phyloP scores from a whole-genome alignment of 2,113 vertebrate genomes.

The Sylvia atricapilla region DNA sequence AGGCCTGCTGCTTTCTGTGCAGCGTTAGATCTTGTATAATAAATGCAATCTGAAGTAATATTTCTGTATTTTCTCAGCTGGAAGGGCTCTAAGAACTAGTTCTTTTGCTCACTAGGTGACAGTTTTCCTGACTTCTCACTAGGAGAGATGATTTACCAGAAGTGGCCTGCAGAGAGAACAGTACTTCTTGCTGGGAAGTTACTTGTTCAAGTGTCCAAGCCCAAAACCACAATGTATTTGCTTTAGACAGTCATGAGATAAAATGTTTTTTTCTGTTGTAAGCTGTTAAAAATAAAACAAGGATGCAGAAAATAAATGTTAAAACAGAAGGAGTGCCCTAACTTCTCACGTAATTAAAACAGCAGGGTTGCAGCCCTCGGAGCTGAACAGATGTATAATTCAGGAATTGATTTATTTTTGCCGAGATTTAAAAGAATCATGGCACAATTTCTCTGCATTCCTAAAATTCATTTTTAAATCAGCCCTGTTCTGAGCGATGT shows the following conservation, averaged over 20 bases:
- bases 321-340: neutral
- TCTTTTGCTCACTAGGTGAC: neutral
- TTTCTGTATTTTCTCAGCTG: neutral
- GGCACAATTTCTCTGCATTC: neutral
- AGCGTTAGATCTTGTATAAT: neutral
- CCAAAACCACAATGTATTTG: constrained; percentile 56
- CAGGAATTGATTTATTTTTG: neutral
- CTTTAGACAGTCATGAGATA: constrained; percentile 54
- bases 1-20: neutral
- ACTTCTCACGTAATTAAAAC: neutral
- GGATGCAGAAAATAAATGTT: constrained; percentile 26
- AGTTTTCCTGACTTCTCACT: constrained; percentile 24
- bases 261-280: constrained; percentile 23
- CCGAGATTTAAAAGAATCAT: neutral
- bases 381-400: neutral
- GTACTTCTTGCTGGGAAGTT: constrained; percentile 53
- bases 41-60: neutral
- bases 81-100: neutral
- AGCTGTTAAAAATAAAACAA: constrained; percentile 56
- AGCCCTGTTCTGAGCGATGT: neutral
- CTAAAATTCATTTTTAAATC: neutral
- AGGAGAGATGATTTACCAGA: constrained; percentile 54
- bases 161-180: constrained; percentile 23
- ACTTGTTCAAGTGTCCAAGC: constrained; percentile 32
- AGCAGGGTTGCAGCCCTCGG: neutral